These are phyloP conservation scores for Rhogogaster chlorosoma DNA, from an alignment of 2,888 invertebrate species.

Conservation along the genomic window DNA sequence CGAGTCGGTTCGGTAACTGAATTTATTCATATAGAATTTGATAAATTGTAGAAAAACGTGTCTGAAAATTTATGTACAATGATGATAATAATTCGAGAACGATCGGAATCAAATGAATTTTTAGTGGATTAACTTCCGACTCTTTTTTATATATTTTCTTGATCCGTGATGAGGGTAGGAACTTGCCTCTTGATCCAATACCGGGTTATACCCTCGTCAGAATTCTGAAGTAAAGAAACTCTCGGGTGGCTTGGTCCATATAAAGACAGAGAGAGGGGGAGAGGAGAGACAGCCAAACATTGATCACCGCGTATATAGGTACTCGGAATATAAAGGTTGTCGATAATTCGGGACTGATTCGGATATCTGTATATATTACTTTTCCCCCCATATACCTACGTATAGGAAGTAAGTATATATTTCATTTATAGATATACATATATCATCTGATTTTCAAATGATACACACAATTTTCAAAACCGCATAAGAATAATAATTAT, in stretches of 20 bases:
- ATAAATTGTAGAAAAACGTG: neutral
- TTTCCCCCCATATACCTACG: too few species aligned
- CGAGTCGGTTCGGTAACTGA: neutral
- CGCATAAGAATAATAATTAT: neutral
- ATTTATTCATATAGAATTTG: neutral
- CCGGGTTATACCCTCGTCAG: slow-evolving; percentile 24
- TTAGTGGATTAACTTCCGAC: neutral
- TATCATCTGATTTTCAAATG: neutral
- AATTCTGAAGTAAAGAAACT: slow-evolving; percentile 18
- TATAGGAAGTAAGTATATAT: too few species aligned
- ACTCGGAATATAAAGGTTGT: neutral
- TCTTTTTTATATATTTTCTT: neutral
- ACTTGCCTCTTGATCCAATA: neutral
- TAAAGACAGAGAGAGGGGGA: neutral
- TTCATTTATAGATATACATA: neutral
- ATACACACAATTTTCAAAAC: neutral
- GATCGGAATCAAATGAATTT: neutral
- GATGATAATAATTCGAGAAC: neutral
- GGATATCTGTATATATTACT: neutral
- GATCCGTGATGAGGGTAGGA: neutral
- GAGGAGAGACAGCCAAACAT: neutral
- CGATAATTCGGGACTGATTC: neutral
- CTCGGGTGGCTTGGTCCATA: slow-evolving; percentile 1
- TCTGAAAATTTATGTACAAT: neutral
- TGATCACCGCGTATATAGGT: neutral